Percentiles rank a stretch among this genome's conserved stretches.
Conservation (phyloP, 2,113 vertebrate genomes). For the Galbula dea region DNA sequence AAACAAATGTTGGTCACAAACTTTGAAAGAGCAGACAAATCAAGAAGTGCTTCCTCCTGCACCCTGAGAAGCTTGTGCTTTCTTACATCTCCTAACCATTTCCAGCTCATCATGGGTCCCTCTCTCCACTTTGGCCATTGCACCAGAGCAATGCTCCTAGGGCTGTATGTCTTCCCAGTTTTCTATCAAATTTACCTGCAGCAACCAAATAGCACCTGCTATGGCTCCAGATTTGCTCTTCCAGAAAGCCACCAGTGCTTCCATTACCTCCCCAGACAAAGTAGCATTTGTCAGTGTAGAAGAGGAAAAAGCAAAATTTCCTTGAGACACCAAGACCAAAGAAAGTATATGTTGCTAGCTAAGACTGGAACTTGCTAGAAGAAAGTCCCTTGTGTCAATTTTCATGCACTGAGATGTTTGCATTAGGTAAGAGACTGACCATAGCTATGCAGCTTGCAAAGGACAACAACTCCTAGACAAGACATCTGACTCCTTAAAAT, state of each 20-base stretch:
- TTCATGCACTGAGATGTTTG: neutral
- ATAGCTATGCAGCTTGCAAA: neutral
- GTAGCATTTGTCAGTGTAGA: neutral
- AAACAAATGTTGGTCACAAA: neutral
- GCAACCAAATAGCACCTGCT: neutral
- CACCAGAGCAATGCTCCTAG: neutral
- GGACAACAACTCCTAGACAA: neutral
- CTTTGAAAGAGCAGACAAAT: neutral
- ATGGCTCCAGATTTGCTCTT: neutral
- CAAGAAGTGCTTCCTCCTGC: neutral
- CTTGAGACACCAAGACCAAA: neutral
- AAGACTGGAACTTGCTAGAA: neutral
- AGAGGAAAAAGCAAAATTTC: neutral
- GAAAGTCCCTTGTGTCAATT: neutral
- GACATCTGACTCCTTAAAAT: slow-evolving; percentile 29
- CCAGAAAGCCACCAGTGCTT: neutral
- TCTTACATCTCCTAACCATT: neutral
- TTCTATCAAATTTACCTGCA: neutral
- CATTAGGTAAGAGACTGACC: neutral
- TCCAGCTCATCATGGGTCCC: neutral
- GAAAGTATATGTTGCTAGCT: neutral
- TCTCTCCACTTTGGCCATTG: neutral
- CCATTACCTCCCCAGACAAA: neutral
- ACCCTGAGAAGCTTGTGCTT: neutral
- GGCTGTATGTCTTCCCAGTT: neutral